Evolutionary conservation across 1,140 invertebrate species (phyloP).

Genomic region (Kradibia gibbosae): DNA sequence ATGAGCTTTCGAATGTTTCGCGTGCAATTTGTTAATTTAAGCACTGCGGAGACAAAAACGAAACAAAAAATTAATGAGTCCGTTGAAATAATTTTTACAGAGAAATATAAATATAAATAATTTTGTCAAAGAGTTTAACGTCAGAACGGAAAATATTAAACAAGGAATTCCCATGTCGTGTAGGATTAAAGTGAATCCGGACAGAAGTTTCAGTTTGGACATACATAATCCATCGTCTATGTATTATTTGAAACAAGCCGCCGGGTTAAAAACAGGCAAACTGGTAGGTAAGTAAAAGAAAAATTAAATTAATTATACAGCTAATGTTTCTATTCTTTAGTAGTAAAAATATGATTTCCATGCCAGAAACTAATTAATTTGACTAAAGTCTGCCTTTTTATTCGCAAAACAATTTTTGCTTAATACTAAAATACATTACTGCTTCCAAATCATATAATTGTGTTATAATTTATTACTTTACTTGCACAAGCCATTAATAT

Average conservation of each 20-base stretch:
- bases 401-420: too few relatives aligned
- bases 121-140: constrained; percentile 99
- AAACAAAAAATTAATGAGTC: constrained; percentile 12
- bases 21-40: not conserved
- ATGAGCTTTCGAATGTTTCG: not conserved
- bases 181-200: constrained; percentile 86
- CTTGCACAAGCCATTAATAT: not conserved
- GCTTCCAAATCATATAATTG: constrained; percentile 10
- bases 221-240: constrained; percentile 89
- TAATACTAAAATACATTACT: constrained; percentile 8
- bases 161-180: constrained; percentile 92
- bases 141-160: constrained; percentile 92
- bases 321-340: not conserved
- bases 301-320: not conserved
- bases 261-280: constrained; percentile 88
- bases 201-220: constrained; percentile 87
- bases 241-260: constrained; percentile 95
- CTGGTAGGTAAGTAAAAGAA: constrained; percentile 78
- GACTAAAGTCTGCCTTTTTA: too few relatives aligned
- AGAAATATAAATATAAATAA: constrained; percentile 95
- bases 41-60: not conserved
- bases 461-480: too few relatives aligned
- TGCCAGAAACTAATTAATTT: too few relatives aligned
- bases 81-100: constrained; percentile 69
- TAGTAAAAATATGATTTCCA: not conserved